phyloP scores from a whole-genome alignment of 2,113 vertebrate genomes.

The Zosterops borbonicus region DNA sequence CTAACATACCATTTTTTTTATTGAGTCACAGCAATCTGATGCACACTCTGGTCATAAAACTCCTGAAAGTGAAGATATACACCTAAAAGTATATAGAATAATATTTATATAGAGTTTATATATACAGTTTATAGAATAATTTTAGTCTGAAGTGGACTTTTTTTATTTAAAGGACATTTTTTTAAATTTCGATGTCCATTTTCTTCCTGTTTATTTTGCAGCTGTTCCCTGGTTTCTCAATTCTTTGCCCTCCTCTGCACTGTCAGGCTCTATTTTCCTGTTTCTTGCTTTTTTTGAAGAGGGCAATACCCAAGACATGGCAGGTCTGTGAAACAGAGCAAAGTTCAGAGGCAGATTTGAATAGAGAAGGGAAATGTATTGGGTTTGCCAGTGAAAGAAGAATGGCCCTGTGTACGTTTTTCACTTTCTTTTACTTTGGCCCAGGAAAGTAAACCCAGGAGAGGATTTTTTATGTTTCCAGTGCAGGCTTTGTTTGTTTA shows the following conservation, averaged over 20 bases:
- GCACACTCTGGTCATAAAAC: not conserved
- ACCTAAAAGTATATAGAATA: not conserved
- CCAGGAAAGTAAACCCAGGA: not conserved
- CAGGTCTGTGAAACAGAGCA: not conserved
- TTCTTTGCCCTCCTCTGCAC: not conserved
- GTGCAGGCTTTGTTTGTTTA: not conserved
- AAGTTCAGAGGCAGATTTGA: not conserved
- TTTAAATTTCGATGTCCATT: not conserved
- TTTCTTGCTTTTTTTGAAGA: not conserved
- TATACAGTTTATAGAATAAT: not conserved
- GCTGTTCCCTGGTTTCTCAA: not conserved
- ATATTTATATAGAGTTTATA: no score
- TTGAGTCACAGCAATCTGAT: not conserved
- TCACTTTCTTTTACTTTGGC: not conserved
- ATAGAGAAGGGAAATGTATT: not conserved
- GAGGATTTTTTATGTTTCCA: not conserved
- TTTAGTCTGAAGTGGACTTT: not conserved
- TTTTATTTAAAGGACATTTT: not conserved
- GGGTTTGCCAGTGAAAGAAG: not conserved
- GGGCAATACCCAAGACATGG: not conserved
- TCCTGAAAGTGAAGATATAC: not conserved
- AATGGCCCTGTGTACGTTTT: rapidly evolving
- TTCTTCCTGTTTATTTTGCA: not conserved
- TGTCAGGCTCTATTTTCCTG: not conserved
- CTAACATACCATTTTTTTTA: not conserved